Percentiles rank a stretch among this genome's conserved stretches.
phyloP scores from a whole-genome alignment of 2,888 invertebrate genomes.

The Rotaria magnacalcarata region DNA sequence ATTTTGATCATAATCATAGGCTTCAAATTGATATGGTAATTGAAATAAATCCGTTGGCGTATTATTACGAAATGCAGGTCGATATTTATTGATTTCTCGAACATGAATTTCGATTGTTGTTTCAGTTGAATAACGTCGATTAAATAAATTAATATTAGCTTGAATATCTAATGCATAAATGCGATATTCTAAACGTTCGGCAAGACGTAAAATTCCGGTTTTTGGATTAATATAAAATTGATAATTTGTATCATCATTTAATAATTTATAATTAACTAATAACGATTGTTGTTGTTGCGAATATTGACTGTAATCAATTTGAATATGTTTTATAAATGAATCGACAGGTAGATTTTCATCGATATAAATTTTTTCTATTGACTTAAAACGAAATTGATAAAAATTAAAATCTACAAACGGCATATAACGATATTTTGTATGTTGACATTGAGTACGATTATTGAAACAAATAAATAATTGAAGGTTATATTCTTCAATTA shows the following conservation, averaged over 20 bases:
- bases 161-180: background rate
- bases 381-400: background rate
- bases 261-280: conserved; percentile 23
- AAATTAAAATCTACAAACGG: background rate
- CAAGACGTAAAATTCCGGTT: conserved; percentile 3
- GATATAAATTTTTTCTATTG: background rate
- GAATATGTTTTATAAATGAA: conserved; percentile 15
- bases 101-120: background rate
- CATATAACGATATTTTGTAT: background rate
- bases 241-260: background rate
- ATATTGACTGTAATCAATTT: background rate
- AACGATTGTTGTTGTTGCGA: background rate
- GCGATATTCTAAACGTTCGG: conserved; percentile 5
- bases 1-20: conserved; percentile 2
- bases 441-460: background rate
- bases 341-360: conserved; percentile 12
- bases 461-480: conserved; percentile 1
- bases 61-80: background rate
- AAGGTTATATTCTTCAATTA: background rate
- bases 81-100: background rate
- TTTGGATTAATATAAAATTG: background rate
- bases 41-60: background rate
- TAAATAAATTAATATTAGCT: background rate
- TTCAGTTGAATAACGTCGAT: background rate
- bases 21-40: conserved; percentile 24